Conservation (phyloP, 1,140 invertebrate species). For the Aphelinus certus region DNA sequence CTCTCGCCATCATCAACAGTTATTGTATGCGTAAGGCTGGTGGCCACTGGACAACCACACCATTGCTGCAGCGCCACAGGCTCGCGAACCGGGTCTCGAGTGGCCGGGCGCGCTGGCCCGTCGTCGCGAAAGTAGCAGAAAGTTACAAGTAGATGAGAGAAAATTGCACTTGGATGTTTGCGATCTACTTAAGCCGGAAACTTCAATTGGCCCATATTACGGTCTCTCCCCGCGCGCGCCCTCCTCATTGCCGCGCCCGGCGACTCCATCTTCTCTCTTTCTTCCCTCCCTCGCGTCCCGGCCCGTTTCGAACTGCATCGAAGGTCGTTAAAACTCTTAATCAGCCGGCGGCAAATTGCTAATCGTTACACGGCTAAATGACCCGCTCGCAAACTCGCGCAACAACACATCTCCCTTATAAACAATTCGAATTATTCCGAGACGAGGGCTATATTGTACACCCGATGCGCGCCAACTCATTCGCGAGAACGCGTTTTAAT, state of each 20-base stretch:
- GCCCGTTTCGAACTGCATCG: slow-evolving; percentile 10
- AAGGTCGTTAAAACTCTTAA: slow-evolving; percentile 43
- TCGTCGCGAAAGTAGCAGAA: not conserved
- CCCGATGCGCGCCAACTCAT: too few species aligned
- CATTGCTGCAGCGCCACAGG: not conserved
- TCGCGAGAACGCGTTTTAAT: too few species aligned
- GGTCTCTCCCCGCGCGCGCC: too few species aligned
- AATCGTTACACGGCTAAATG: slow-evolving; percentile 43
- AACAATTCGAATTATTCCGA: too few species aligned
- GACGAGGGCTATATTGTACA: too few species aligned
- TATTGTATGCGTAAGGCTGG: too few species aligned
- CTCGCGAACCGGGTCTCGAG: not conserved
- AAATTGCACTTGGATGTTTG: slow-evolving; percentile 24
- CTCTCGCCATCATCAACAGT: too few species aligned
- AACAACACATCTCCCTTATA: too few species aligned
- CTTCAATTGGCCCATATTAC: slow-evolving; percentile 17
- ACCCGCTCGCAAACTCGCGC: not conserved
- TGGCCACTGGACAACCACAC: not conserved
- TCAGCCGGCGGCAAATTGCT: slow-evolving; percentile 44
- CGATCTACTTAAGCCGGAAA: slow-evolving; percentile 23
- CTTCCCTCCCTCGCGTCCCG: not conserved
- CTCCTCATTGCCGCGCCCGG: not conserved
- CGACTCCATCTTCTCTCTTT: slow-evolving; percentile 16
- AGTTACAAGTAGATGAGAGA: slow-evolving; percentile 6
- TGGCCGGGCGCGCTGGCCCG: too few species aligned